Percentiles rank a stretch among this genome's conserved stretches.
Conservation (phyloP, 2,113 vertebrate species). For the Casuarius casuarius region DNA sequence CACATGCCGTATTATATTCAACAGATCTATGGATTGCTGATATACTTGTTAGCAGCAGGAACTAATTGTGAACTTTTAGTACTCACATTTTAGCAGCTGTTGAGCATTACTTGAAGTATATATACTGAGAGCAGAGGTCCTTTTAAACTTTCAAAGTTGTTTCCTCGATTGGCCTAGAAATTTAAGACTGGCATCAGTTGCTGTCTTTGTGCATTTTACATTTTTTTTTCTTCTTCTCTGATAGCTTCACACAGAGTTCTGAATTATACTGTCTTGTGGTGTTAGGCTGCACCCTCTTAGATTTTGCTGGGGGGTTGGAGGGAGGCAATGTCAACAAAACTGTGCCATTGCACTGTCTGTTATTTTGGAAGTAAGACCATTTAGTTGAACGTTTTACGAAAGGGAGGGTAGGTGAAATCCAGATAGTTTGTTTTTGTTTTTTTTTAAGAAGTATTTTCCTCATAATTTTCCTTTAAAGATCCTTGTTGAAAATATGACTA, state of each 20-base stretch:
- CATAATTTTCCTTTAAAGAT: neutral
- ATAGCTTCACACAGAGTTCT: neutral
- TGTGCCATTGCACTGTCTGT: neutral
- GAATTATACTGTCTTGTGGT: neutral
- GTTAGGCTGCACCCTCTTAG: neutral
- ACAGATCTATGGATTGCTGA: accelerated
- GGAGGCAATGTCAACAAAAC: neutral
- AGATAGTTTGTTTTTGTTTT: neutral
- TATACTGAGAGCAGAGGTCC: neutral
- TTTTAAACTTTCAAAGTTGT: neutral
- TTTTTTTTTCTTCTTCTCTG: neutral
- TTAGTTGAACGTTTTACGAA: neutral
- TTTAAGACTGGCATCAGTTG: neutral
- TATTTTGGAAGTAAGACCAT: neutral
- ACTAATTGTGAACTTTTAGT: neutral
- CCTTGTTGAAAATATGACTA: neutral
- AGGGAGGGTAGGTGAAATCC: neutral
- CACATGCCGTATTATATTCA: neutral
- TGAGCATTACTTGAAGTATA: neutral
- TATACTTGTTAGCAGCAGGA: neutral
- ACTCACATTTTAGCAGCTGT: neutral
- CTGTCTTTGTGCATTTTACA: neutral
- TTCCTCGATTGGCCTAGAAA: neutral
- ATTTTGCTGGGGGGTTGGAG: neutral
- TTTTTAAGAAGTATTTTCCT: neutral